These are phyloP conservation scores for Plusia festucae DNA, from an alignment of 2,888 invertebrate genomes.

Conservation along the genomic window DNA sequence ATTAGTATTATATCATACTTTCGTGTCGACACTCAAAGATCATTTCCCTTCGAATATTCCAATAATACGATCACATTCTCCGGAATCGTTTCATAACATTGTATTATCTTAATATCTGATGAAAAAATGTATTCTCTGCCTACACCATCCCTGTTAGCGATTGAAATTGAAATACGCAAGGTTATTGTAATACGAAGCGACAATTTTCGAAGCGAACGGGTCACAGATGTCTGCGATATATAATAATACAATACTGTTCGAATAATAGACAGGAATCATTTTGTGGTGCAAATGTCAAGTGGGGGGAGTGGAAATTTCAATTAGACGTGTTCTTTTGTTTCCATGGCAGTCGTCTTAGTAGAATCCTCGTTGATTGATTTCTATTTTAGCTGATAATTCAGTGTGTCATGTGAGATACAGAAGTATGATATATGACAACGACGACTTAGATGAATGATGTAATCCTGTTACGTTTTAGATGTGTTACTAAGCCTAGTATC, in stretches of 20 bases:
- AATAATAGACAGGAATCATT: constrained; percentile 61
- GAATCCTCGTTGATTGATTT: not conserved
- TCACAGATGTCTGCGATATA: constrained; percentile 72
- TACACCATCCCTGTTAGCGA: constrained; percentile 39
- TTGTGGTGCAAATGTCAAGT: constrained; percentile 46
- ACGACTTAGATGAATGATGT: not conserved
- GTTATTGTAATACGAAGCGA: constrained; percentile 62
- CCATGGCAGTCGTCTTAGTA: not conserved
- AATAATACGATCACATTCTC: constrained; percentile 48
- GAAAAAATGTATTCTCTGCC: constrained; percentile 54
- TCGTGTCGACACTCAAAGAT: constrained; percentile 27
- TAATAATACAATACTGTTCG: constrained; percentile 69
- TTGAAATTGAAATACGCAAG: constrained; percentile 62
- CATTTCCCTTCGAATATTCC: constrained; percentile 38
- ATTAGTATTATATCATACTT: constrained; percentile 31
- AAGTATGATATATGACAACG: not conserved
- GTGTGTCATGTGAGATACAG: not conserved
- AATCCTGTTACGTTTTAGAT: too few relatives aligned
- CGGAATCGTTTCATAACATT: constrained; percentile 54
- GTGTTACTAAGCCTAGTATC: too few relatives aligned
- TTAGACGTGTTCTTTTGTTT: constrained; percentile 9
- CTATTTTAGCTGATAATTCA: not conserved
- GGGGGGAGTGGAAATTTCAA: constrained; percentile 20
- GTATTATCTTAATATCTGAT: constrained; percentile 57
- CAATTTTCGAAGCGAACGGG: constrained; percentile 70